These are phyloP conservation scores for Dasypolia templi DNA, from an alignment of 2,888 invertebrate species.

Conservation along the genomic window DNA sequence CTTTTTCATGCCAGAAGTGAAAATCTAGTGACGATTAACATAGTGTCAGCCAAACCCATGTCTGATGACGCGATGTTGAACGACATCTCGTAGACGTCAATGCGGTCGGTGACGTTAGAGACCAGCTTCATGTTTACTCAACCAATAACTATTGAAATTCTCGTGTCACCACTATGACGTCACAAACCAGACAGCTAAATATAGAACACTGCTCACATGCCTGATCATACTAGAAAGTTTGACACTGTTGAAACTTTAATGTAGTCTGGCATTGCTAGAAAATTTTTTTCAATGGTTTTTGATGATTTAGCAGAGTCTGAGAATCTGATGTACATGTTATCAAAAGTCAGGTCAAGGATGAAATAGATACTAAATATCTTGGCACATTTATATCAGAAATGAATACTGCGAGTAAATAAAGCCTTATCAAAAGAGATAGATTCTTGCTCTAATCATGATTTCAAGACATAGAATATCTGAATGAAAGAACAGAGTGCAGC, in stretches of 20 bases:
- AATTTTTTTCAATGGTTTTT: not conserved
- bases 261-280: constrained; percentile 16
- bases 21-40: constrained; percentile 53
- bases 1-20: constrained; percentile 22
- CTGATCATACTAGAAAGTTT: constrained; percentile 40
- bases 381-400: not conserved
- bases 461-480: constrained; percentile 31
- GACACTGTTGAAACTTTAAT: constrained; percentile 35
- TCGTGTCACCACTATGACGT: constrained; percentile 66
- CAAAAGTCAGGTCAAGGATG: not conserved
- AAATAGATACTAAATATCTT: not conserved
- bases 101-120: constrained; percentile 70
- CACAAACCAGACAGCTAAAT: constrained; percentile 57
- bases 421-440: not conserved
- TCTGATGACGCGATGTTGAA: constrained; percentile 70
- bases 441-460: constrained; percentile 6
- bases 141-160: constrained; percentile 61
- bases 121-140: constrained; percentile 57
- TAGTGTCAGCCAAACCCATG: constrained; percentile 51
- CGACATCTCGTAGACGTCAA: constrained; percentile 73
- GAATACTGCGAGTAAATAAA: not conserved
- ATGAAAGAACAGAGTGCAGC: constrained; percentile 44
- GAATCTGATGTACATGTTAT: not conserved
- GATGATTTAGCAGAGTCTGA: not conserved
- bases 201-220: constrained; percentile 52